Percentiles rank a stretch among this genome's conserved stretches.
Conservation (phyloP, 2,888 invertebrate species). For the Lypha dubia region DNA sequence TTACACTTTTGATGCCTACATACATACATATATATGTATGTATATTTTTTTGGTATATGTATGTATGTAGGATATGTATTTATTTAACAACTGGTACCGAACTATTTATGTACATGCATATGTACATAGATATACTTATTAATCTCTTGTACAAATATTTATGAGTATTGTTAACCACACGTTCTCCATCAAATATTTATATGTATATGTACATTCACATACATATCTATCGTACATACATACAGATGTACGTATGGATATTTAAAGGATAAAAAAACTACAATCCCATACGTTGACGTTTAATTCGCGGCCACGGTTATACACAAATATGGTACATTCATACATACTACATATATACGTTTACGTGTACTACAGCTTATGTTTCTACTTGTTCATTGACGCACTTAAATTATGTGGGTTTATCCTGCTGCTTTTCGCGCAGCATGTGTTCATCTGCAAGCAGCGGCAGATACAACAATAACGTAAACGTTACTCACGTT, state of each 20-base stretch:
- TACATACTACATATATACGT: conserved; percentile 3
- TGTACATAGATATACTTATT: too few relatives aligned
- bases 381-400: conserved; percentile 12
- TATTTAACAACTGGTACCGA: neutral
- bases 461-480: conserved; percentile 16
- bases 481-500: conserved; percentile 44
- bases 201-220: too few relatives aligned
- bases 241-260: neutral
- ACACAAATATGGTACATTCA: too few relatives aligned
- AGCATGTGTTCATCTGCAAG: conserved; percentile 50
- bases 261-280: conserved; percentile 22
- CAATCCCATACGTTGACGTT: conserved; percentile 47
- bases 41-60: neutral
- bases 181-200: too few relatives aligned
- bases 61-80: neutral
- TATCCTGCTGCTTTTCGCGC: conserved; percentile 57
- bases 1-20: neutral
- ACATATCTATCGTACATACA: too few relatives aligned
- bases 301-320: conserved; percentile 45
- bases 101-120: too few relatives aligned
- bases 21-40: too few relatives aligned
- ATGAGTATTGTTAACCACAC: neutral
- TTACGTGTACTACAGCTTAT: conserved; percentile 41
- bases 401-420: conserved; percentile 67
- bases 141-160: neutral